Evolutionary conservation across 1,140 invertebrate genomes (phyloP).

Genomic region (Drosophila bifasciata): DNA sequence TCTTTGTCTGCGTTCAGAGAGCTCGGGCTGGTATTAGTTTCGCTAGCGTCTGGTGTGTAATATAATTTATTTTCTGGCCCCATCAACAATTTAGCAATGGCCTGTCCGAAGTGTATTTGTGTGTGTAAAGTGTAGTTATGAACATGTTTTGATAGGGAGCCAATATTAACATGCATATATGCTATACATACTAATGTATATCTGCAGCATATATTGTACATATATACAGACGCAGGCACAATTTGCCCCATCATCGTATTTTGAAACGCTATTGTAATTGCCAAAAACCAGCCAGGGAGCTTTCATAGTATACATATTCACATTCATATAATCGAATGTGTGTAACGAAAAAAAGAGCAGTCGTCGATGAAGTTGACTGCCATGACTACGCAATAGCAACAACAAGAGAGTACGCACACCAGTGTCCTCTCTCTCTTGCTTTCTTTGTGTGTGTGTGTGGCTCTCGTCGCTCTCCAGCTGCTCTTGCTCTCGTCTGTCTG

Average conservation of each 20-base stretch:
- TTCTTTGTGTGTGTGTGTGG: conserved; percentile 32
- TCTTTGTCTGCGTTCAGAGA: conserved; percentile 71
- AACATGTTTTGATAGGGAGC: conserved; percentile 10
- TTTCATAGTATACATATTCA: conserved; percentile 72
- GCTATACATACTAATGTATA: conserved; percentile 21
- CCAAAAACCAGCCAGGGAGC: conserved; percentile 50
- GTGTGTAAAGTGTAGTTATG: conserved; percentile 49
- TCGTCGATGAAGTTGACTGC: conserved; percentile 74
- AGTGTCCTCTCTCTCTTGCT: conserved; percentile 21
- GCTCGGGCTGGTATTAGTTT: conserved; percentile 53
- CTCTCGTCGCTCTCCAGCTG: conserved; percentile 45
- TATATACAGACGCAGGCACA: conserved; percentile 8
- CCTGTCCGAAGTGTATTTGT: conserved; percentile 23
- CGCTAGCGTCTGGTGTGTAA: conserved; percentile 54
- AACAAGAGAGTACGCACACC: conserved; percentile 58
- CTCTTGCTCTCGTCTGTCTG: conserved; percentile 45
- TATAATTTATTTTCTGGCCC: conserved; percentile 61
- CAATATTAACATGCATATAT: conserved; percentile 39
- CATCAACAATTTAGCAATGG: conserved; percentile 45
- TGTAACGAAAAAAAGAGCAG: conserved; percentile 65
- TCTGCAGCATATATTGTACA: conserved; percentile 26
- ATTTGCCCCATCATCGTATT: conserved; percentile 45
- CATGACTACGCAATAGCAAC: conserved; percentile 80
- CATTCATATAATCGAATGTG: conserved; percentile 71
- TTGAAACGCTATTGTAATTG: conserved; percentile 45